Evolutionary conservation across 2,797 vertebrate species (phyloP).

Genomic region (Myotis findleyi): DNA sequence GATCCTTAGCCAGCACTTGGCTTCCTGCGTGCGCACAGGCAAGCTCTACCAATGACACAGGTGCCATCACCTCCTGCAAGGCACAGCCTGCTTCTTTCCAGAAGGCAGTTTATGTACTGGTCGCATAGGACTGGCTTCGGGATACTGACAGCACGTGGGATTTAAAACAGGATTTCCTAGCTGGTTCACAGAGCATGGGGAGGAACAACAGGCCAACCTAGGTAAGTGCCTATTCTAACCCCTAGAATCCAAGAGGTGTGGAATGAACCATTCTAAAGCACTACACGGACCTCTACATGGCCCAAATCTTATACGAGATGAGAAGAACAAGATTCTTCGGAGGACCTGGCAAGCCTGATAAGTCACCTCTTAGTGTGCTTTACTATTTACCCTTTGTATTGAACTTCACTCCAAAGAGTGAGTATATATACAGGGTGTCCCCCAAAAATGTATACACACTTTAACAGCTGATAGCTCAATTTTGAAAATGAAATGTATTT

Average conservation of each 20-base stretch:
- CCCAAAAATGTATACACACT: too few species aligned
- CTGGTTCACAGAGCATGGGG: not conserved
- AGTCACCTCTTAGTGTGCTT: constrained; percentile 12
- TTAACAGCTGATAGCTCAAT: too few species aligned
- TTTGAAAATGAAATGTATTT: too few species aligned
- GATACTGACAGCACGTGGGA: not conserved
- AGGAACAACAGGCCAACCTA: not conserved
- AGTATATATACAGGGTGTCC: not conserved
- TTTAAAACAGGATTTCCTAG: constrained; percentile 36
- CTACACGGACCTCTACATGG: not conserved
- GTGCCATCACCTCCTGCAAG: not conserved
- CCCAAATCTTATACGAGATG: not conserved
- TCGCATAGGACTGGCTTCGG: not conserved
- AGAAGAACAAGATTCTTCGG: constrained; percentile 42
- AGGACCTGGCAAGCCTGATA: not conserved
- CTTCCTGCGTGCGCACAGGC: not conserved
- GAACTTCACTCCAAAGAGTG: not conserved
- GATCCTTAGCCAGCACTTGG: not conserved
- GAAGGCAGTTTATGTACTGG: not conserved
- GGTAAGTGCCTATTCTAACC: not conserved
- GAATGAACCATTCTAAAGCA: not conserved
- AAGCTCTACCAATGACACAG: not conserved
- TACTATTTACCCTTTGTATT: not conserved
- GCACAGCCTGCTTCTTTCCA: not conserved
- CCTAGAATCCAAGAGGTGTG: not conserved